Conservation (phyloP, 2,797 vertebrate genomes). For the Astyanax mexicanus region DNA sequence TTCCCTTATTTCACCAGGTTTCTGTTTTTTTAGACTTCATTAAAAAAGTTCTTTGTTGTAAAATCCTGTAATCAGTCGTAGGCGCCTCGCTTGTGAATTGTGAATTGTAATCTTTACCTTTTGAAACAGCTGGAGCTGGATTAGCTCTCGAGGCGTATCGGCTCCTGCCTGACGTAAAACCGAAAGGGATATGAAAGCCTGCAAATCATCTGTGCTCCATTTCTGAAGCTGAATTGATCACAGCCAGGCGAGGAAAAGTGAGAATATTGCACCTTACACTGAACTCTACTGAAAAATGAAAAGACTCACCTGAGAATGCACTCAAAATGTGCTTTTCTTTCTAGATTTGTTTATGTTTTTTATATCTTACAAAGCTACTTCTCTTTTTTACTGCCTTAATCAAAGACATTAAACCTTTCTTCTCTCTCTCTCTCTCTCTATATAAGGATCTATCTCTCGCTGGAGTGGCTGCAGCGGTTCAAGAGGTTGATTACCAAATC, state of each 20-base stretch:
- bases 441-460: background rate
- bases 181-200: slow-evolving; percentile 24
- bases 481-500: slow-evolving; percentile 19
- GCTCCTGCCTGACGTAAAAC: background rate
- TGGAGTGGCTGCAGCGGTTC: slow-evolving; percentile 18
- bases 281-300: background rate
- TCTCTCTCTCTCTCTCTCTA: slow-evolving; percentile 7
- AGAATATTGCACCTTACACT: background rate
- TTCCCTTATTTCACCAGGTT: slow-evolving; percentile 4
- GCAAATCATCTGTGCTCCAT: background rate
- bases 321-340: background rate
- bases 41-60: background rate
- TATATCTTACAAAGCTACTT: slow-evolving; percentile 7
- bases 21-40: slow-evolving; percentile 13
- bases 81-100: slow-evolving; percentile 10
- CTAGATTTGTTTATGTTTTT: background rate
- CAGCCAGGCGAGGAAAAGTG: background rate
- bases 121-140: slow-evolving; percentile 4
- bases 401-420: slow-evolving; percentile 16
- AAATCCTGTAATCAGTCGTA: slow-evolving; percentile 13
- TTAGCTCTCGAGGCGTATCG: slow-evolving; percentile 23
- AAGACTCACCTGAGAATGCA: background rate
- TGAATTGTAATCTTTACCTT: slow-evolving; percentile 18
- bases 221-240: background rate
- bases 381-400: background rate